Percentiles rank a stretch among this genome's conserved stretches.
Evolutionary conservation across 2,888 invertebrate species (phyloP).

Genomic region (Pemphredon lugubris): DNA sequence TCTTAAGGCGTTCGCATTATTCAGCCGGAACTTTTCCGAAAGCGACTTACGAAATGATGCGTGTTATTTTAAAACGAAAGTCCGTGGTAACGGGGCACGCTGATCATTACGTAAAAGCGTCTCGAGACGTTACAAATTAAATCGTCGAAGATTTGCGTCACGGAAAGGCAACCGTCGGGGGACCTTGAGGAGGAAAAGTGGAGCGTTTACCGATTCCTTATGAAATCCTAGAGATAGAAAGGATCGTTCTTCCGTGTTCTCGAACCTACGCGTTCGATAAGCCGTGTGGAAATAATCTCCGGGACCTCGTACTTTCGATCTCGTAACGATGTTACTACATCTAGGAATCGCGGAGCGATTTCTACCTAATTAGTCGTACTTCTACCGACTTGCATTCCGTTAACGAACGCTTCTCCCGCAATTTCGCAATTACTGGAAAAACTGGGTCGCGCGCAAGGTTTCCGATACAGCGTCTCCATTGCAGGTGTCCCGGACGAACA

Average conservation of each 20-base stretch:
- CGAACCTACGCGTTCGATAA: not conserved
- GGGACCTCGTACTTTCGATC: not conserved
- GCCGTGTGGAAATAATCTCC: not conserved
- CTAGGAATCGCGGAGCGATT: slow-evolving; percentile 31
- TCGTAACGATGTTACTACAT: slow-evolving; percentile 22
- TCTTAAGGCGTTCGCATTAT: too few relatives aligned
- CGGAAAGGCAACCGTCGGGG: too few relatives aligned
- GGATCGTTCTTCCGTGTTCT: not conserved
- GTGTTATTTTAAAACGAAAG: too few relatives aligned
- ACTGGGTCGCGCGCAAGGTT: slow-evolving; percentile 13
- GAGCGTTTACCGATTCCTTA: slow-evolving; percentile 5
- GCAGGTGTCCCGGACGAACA: not conserved
- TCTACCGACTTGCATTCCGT: not conserved
- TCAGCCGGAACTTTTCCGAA: too few relatives aligned
- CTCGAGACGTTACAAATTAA: too few relatives aligned
- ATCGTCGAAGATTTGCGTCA: too few relatives aligned
- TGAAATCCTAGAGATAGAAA: not conserved
- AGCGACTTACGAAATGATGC: too few relatives aligned
- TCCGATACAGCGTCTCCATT: not conserved
- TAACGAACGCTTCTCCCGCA: not conserved
- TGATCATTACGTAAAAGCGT: too few relatives aligned
- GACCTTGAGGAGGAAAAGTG: slow-evolving; percentile 19
- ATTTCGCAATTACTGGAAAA: slow-evolving; percentile 37
- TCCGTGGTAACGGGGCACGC: too few relatives aligned
- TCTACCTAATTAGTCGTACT: slow-evolving; percentile 34